These are phyloP conservation scores for Neodiprion virginianus DNA, from an alignment of 1,140 invertebrate genomes.

Conservation along the genomic window DNA sequence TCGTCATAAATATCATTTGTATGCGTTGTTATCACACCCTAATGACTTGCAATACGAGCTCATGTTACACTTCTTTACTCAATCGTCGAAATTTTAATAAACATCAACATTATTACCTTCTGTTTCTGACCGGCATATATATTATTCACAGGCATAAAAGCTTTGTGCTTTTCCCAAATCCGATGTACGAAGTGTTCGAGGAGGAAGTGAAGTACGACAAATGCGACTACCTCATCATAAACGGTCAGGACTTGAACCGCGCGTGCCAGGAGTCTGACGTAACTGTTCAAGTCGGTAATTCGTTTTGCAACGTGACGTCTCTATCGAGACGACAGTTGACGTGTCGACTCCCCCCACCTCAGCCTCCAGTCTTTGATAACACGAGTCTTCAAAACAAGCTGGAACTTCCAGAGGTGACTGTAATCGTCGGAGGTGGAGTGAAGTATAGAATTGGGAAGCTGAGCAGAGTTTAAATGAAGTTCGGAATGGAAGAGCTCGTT, in stretches of 20 bases:
- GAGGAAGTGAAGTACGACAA: slow-evolving; percentile 95
- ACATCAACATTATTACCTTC: background rate
- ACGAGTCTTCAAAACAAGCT: slow-evolving; percentile 63
- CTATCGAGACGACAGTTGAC: slow-evolving; percentile 88
- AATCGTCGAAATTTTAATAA: no score
- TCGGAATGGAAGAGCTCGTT: no score
- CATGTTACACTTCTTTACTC: no score
- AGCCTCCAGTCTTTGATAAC: slow-evolving; percentile 71
- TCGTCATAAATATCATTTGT: background rate
- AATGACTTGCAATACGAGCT: no score
- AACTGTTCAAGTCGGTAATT: slow-evolving; percentile 87
- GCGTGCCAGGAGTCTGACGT: slow-evolving; percentile 92
- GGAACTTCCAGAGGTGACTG: slow-evolving; percentile 83
- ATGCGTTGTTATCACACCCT: background rate
- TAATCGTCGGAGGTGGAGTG: slow-evolving; percentile 83
- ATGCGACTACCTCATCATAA: slow-evolving; percentile 95
- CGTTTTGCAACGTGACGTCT: slow-evolving; percentile 92
- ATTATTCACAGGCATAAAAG: slow-evolving; percentile 53
- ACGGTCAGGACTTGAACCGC: slow-evolving; percentile 89
- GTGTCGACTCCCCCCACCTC: slow-evolving; percentile 82
- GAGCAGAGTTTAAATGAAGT: slow-evolving; percentile 53
- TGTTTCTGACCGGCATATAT: background rate
- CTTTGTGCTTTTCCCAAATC: slow-evolving; percentile 91
- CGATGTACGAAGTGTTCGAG: slow-evolving; percentile 86
- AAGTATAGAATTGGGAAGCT: slow-evolving; percentile 89